These are phyloP conservation scores for Nemopilema nomurai DNA, from an alignment of 30 jellyfish, hydroid and myxozoan species.

Conservation along the genomic window DNA sequence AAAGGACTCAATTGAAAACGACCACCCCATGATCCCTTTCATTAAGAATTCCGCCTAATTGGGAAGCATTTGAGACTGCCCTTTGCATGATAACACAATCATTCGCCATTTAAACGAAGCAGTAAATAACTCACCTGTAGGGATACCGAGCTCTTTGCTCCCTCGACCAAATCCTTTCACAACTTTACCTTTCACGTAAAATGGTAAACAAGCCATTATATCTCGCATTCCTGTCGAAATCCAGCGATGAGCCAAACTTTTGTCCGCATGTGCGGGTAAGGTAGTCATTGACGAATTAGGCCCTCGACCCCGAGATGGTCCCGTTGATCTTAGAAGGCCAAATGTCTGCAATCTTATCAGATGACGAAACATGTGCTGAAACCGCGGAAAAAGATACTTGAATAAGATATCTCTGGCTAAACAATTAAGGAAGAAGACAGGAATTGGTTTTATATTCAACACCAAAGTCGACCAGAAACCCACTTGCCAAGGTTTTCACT, in stretches of 20 bases:
- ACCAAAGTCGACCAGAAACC: too few species aligned
- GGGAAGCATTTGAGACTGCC: too few species aligned
- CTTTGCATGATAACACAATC: too few species aligned
- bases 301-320: background rate
- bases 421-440: too few species aligned
- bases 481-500: too few species aligned
- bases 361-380: background rate
- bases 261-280: background rate
- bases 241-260: background rate
- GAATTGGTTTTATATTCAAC: too few species aligned
- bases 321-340: background rate
- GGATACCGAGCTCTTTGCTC: conserved; percentile 95
- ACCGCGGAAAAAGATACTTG: background rate
- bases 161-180: conserved; percentile 98
- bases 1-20: too few species aligned
- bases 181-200: conserved; percentile 78
- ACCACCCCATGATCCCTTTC: too few species aligned
- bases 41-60: too few species aligned
- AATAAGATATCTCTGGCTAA: background rate
- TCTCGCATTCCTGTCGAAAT: conserved; percentile 16
- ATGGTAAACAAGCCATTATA: conserved; percentile 71
- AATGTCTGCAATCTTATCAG: background rate
- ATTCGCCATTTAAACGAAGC: too few species aligned
- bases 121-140: conserved; percentile 81
- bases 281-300: background rate